Evolutionary conservation across 2,888 invertebrate species (phyloP).

Genomic region (Xanthia togata): DNA sequence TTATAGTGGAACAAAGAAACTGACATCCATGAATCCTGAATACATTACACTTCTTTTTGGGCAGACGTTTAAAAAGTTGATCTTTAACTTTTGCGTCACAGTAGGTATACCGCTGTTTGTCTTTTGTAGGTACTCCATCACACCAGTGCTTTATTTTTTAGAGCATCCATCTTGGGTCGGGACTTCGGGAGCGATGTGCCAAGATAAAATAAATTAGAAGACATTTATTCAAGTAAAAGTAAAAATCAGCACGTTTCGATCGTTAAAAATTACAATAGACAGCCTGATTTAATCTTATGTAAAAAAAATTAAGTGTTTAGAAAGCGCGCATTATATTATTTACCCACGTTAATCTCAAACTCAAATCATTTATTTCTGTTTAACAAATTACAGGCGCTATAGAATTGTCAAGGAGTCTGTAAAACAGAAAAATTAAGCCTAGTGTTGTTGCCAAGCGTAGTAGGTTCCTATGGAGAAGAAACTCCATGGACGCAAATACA

Average conservation of each 20-base stretch:
- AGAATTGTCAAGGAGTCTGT: too few relatives aligned
- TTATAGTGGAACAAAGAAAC: too few relatives aligned
- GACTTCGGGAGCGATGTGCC: neutral
- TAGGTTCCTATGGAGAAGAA: too few relatives aligned
- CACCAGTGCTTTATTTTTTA: conserved; percentile 5
- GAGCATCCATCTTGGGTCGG: neutral
- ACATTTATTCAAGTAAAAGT: conserved; percentile 15
- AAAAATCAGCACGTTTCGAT: conserved; percentile 26
- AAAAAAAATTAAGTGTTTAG: neutral
- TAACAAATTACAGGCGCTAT: too few relatives aligned
- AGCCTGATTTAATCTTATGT: conserved; percentile 2
- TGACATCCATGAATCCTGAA: too few relatives aligned
- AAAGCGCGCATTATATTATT: neutral
- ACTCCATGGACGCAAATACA: neutral
- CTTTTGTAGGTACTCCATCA: neutral
- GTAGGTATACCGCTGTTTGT: neutral
- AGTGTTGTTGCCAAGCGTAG: too few relatives aligned
- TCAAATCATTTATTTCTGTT: too few relatives aligned
- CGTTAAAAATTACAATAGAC: conserved; percentile 16
- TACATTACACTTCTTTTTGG: too few relatives aligned
- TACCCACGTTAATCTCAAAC: too few relatives aligned
- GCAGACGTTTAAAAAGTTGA: too few relatives aligned
- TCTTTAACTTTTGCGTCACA: neutral
- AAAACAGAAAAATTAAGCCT: too few relatives aligned
- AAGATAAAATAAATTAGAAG: conserved; percentile 39